Evolutionary conservation across 1,140 invertebrate genomes (phyloP).

Genomic region (Triops cancriformis): DNA sequence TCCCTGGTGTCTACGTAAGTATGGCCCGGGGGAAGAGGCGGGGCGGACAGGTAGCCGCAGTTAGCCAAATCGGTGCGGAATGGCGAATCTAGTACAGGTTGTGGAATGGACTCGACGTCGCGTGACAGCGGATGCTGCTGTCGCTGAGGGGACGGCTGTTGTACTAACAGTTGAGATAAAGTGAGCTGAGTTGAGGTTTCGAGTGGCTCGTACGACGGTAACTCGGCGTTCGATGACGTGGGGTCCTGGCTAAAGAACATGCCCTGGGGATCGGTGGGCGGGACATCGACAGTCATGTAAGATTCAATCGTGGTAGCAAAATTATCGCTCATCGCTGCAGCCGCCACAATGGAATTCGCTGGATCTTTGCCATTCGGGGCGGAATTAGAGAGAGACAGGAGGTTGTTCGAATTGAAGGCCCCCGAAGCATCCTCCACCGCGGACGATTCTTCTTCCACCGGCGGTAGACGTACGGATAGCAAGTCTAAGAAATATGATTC

Average conservation of each 20-base stretch:
- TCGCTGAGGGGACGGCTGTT: constrained; percentile 22
- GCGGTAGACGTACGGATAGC: constrained; percentile 22
- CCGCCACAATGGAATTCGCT: too few species aligned
- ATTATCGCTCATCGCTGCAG: background rate
- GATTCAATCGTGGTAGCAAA: constrained; percentile 33
- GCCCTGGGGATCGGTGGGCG: background rate
- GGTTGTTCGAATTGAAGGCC: constrained; percentile 28
- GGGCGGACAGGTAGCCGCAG: background rate
- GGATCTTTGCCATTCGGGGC: too few species aligned
- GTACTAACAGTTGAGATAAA: background rate
- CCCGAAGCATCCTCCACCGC: constrained; percentile 47
- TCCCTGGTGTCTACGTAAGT: background rate
- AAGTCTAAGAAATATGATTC: constrained; percentile 24
- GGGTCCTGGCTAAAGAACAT: background rate
- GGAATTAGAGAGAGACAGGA: constrained; percentile 14
- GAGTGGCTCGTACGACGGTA: background rate
- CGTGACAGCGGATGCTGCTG: constrained; percentile 22
- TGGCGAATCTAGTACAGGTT: background rate
- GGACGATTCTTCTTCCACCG: constrained; percentile 36
- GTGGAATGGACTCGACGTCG: constrained; percentile 11
- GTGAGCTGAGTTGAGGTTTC: background rate
- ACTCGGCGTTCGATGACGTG: background rate
- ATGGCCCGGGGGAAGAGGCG: background rate
- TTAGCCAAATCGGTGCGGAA: background rate
- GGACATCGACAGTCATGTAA: background rate